phyloP scores from a whole-genome alignment of 2,888 invertebrate genomes.

The Poecilobothrus nobilitatus region DNA sequence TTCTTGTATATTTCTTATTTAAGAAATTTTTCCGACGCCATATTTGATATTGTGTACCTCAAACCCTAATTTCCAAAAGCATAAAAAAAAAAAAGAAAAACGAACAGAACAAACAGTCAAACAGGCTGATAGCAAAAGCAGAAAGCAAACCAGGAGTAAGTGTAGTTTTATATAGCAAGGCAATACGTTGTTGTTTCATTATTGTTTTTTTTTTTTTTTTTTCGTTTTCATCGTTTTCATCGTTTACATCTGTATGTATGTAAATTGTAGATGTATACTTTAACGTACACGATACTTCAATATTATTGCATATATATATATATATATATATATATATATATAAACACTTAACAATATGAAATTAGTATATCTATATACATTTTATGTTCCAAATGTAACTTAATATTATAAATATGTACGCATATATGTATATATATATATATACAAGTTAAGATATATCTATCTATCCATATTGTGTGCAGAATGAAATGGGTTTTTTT shows the following conservation, averaged over 20 bases:
- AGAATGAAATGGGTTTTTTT: not conserved
- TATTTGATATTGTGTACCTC: conserved; percentile 9
- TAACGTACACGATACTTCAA: not conserved
- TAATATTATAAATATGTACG: no score
- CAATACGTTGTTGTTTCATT: not conserved
- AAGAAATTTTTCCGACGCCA: conserved; percentile 9
- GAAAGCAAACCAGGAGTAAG: not conserved
- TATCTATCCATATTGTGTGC: not conserved
- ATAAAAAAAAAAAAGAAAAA: not conserved
- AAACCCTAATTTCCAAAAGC: not conserved
- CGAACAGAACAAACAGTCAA: not conserved
- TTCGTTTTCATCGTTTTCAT: no score
- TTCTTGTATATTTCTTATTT: not conserved
- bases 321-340: not conserved
- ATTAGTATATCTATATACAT: no score
- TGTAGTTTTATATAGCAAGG: not conserved
- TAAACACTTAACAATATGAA: no score
- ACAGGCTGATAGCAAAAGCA: not conserved
- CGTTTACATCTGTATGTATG: not conserved
- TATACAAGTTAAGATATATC: not conserved
- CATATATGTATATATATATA: no score
- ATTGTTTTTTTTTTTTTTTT: not conserved
- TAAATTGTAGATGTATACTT: not conserved
- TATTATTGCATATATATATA: not conserved
- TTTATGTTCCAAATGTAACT: no score